Base-by-base conservation (phyloP, 2,888 invertebrate species). In the Drosophila rellima region DNA sequence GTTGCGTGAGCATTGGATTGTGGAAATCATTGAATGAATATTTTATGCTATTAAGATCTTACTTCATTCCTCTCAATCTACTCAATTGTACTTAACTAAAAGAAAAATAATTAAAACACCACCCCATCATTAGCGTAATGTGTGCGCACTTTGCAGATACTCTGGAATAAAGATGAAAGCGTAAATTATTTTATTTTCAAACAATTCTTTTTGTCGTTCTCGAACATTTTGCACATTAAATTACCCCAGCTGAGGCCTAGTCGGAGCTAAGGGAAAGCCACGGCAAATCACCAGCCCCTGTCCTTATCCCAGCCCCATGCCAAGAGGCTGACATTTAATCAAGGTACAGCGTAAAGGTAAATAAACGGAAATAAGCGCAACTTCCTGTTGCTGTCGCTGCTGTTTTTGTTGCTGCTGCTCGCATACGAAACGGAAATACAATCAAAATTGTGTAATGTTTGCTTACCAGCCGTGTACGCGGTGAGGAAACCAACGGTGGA, bases 361-460 rank as follows among this genome's bases (percentile, higher is more conserved):
- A 85, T 80, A 85, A 89, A 87, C 88, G 85, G 85, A 85, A 89
- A 85, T 89, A 83, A 89, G 85, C 89, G 88, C 88, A 89, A 80
- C 85, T 85, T 85, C 85, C 85, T 79, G 89, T 80, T 75, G 84
- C 69, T 80, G 84, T 86, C 56, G 74, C 65, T 78, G 86, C 50
- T 60, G 48, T 42, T 63, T 23, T 31, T 71, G 75, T 57, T 78
- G 64, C 60, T 62, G 63, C 40, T 64, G 61, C 59, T 70, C 87
- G 84, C 81, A 82, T 86, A 86, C 78, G 70, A 74, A 81, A 89
- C 89, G 85, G 85, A 85, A 85, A 85, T 89, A 85, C 85, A 85
- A 85, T 85, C 88, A 85, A 85, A 85, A 89, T 89, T 89, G 80
- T 84, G 78, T 85, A 87, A 85, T 89, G 85, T 85, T 85, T 85